Conservation (phyloP, 2,113 vertebrate species). For the Melanerpes formicivorus region DNA sequence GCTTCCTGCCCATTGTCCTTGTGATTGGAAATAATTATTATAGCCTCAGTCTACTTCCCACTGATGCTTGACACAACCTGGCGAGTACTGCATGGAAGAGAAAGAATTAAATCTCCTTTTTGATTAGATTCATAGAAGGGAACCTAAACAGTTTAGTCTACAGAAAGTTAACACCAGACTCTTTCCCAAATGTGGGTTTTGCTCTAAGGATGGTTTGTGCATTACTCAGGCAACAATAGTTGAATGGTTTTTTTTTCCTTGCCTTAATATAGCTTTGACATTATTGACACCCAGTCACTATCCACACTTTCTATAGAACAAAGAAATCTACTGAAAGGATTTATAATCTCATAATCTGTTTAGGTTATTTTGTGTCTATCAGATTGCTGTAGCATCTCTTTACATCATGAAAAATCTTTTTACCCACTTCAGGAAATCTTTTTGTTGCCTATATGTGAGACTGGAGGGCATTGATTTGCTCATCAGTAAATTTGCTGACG, state of each 20-base stretch:
- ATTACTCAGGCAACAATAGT: background rate
- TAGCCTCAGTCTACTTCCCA: background rate
- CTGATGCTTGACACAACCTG: background rate
- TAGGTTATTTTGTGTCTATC: background rate
- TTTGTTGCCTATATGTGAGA: background rate
- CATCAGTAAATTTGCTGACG: no score
- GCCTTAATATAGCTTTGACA: background rate
- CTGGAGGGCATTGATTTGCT: no score
- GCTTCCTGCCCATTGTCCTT: background rate
- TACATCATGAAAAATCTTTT: background rate
- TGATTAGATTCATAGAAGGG: background rate
- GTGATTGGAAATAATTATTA: background rate
- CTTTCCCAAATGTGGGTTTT: background rate
- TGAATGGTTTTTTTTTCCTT: background rate
- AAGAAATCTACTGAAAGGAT: background rate
- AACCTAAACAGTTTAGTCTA: background rate
- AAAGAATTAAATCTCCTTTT: background rate
- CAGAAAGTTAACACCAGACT: background rate
- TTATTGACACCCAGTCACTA: background rate
- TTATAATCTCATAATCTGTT: background rate
- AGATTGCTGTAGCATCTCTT: background rate
- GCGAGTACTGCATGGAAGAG: background rate
- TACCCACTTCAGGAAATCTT: background rate
- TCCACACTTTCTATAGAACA: background rate
- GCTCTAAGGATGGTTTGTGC: background rate